Conservation (phyloP, 37 sponge, comb jelly and placozoan species). For the Cladorhizidae sp. region DNA sequence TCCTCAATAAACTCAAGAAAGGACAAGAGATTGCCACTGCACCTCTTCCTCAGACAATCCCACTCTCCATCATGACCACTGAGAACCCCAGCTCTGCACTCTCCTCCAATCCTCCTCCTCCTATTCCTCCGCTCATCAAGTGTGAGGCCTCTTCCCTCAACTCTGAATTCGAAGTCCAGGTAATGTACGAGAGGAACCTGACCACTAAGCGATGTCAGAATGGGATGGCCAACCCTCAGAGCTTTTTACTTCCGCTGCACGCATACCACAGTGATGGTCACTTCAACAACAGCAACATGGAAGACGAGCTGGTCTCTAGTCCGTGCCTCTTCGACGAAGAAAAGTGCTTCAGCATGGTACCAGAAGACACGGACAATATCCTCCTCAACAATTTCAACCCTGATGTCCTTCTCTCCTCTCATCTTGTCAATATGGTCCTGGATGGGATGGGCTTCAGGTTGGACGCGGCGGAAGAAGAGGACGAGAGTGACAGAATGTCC, state of each 20-base stretch:
- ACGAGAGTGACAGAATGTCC: background rate
- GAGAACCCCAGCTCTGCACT: background rate
- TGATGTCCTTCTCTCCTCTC: conserved; percentile 43
- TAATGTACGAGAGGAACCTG: conserved; percentile 17
- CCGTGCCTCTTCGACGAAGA: background rate
- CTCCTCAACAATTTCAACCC: conserved; percentile 32
- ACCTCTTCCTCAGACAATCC: background rate
- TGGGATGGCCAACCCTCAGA: conserved; percentile 7
- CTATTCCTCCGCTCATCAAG: background rate
- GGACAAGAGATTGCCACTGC: conserved; percentile 34
- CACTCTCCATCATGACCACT: background rate
- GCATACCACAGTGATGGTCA: background rate
- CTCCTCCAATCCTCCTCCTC: background rate
- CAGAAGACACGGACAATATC: background rate
- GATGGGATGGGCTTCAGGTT: background rate
- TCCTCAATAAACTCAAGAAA: conserved; percentile 64
- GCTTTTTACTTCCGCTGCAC: background rate
- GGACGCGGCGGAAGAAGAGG: background rate
- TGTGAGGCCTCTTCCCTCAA: background rate
- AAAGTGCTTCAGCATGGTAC: background rate
- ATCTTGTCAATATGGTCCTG: conserved; percentile 6
- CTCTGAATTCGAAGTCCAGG: conserved; percentile 7
- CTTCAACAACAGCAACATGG: conserved; percentile 2
- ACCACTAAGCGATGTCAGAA: conserved; percentile 7
- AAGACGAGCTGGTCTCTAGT: background rate